Evolutionary conservation across 2,888 invertebrate genomes (phyloP).

Genomic region (Pseudeuparius sepicola): DNA sequence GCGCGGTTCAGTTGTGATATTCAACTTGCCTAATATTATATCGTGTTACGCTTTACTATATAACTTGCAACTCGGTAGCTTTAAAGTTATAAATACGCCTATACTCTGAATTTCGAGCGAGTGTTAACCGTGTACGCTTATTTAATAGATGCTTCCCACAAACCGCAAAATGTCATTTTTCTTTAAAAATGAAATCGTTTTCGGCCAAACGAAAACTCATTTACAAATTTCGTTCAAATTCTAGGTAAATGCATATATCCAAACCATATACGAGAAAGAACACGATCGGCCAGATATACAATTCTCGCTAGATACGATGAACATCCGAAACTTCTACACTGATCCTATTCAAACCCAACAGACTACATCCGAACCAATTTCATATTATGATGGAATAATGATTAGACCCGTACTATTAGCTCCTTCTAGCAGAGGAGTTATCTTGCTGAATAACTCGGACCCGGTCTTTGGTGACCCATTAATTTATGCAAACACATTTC

Average conservation of each 20-base stretch:
- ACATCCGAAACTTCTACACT: slow-evolving; percentile 44
- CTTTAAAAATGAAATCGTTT: too few species aligned
- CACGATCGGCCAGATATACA: slow-evolving; percentile 50
- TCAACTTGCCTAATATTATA: too few species aligned
- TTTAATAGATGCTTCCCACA: too few species aligned
- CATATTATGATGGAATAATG: slow-evolving; percentile 51
- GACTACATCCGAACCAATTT: slow-evolving; percentile 42
- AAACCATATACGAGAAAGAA: slow-evolving; percentile 41
- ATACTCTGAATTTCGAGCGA: too few species aligned
- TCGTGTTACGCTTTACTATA: too few species aligned
- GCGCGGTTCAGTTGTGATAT: too few species aligned
- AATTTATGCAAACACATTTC: slow-evolving; percentile 59
- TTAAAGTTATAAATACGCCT: too few species aligned
- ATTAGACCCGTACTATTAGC: slow-evolving; percentile 49
- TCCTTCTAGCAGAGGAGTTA: slow-evolving; percentile 51
- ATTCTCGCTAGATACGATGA: slow-evolving; percentile 49
- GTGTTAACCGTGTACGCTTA: too few species aligned
- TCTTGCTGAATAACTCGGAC: slow-evolving; percentile 55
- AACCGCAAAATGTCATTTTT: too few species aligned
- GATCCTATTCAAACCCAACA: slow-evolving; percentile 40
- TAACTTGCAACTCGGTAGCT: too few species aligned
- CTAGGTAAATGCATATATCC: slow-evolving; percentile 47
- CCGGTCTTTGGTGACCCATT: slow-evolving; percentile 60
- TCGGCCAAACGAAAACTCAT: too few species aligned
- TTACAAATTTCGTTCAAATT: too few species aligned